Evolutionary conservation across 2,888 invertebrate species (phyloP), one percentile per base, ranked within the genome.

Genomic region (Cristatella mucedo): DNA sequence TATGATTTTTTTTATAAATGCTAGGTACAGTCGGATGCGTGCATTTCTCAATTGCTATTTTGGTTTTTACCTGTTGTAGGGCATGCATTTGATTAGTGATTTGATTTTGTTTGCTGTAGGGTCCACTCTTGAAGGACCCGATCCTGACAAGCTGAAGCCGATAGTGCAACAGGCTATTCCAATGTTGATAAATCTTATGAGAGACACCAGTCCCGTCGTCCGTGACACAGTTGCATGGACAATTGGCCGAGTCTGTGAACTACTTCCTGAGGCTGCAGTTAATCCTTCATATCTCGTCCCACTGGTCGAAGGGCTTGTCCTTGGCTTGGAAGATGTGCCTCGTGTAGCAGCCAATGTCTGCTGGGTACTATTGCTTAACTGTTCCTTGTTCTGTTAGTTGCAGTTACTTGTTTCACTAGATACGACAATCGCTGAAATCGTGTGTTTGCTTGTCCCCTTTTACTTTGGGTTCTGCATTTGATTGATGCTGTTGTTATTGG

Each of bases 191-290:
- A 79, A 83, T 52, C 73, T 91, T 21, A 85, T 97, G 82, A 83
- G 85, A 56, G 97, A 99, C 63, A 71, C 72, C 2, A 85, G 84
- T 63, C 89, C 95, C 2, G 82, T 82, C 42, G 95, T 99, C 0
- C 74, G 91, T 46, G 95, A 97, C 62, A 95, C 95, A 0, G 82
- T 87, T 0, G 95, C 95, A 0, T 97, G 97, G 97, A 87, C 91
- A 0, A 82, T 97, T 52, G 93, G 95, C 6, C 75, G 95, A 45
- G 86, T 99, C 47, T 97, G 93, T 68, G 97, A 99, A 66, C 80
- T 91, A 41, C 82, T 89, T 40, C 89, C 91, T 0, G 89, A 87
- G 58, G 86, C 87, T 20, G 89, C 85, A 1, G 83, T 93, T 41
- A 85, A 82, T 43, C 79, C 81, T 53, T 75, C 74, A 3, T 84